Base-by-base conservation (phyloP, 2,888 invertebrate genomes). In the Synergus itoensis region DNA sequence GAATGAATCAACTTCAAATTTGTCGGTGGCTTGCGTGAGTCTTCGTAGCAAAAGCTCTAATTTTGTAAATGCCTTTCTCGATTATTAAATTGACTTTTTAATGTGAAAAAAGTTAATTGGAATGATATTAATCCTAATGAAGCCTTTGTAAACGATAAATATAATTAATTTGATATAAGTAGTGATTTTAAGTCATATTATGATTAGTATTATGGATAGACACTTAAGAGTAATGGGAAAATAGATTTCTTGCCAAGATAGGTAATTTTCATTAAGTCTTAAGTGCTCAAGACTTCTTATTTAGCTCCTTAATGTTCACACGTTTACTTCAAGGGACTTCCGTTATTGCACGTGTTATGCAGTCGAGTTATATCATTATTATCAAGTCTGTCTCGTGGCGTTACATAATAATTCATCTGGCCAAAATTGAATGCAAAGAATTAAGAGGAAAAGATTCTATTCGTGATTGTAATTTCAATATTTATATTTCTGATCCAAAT, bases 321-420 rank as follows among this genome's bases (percentile, higher is more conserved):
- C 48, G 45, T 69, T 69, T n/a, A 21, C 48, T 48, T 69, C 21
- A 12, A 69, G 69, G 69, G 48, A 69, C 48, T 69, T 69, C 69
- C 69, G 69, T 69, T 69, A 69, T 1, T 21, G 69, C 69, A 69
- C 69, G 69, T 69, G 69, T 69, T 69, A 28, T 48, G 48, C 69
- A 69, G 45, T 8, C 69, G 69, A n/a, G 36, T 48, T 69, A 48
- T 16, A 69, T 69, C 48, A 69, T 48, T 69, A 69, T 48, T 28
- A 48, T 69, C n/a, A 48, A 69, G 21, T 36, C 69, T 21, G 69
- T 69, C 69, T 16, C 14, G 9, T 28, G 28, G 11, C 9, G 28
- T 69, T 69, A 48, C 28, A 48, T 48, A 69, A 48, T 69, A 48
- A 18, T 43, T 69, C 5, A 69, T 69, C 14, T 11, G 40, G 40